Conservation (phyloP, 64 coral and sea anemone genomes). For the Montipora efflorescens region DNA sequence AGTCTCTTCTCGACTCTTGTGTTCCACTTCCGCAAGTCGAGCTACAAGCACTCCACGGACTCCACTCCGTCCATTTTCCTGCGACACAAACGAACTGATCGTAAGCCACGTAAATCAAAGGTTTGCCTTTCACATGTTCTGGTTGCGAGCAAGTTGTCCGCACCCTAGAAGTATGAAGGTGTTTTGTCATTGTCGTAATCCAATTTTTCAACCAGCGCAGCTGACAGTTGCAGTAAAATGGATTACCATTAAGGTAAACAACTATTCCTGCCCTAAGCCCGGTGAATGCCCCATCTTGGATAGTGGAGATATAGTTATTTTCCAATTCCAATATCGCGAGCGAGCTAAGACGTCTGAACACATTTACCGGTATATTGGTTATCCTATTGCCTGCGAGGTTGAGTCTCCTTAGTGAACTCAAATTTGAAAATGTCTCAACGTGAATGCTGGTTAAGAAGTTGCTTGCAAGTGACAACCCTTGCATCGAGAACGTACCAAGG, state of each 20-base stretch:
- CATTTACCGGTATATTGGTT: conserved; percentile 24
- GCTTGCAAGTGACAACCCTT: conserved; percentile 75
- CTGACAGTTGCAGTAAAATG: conserved; percentile 90
- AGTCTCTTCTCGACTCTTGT: conserved; percentile 53
- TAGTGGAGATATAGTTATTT: conserved; percentile 72
- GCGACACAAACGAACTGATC: conserved; percentile 61
- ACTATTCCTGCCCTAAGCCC: conserved; percentile 52
- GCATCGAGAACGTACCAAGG: conserved; percentile 60
- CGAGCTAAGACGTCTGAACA: conserved; percentile 51
- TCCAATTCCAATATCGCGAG: conserved; percentile 68
- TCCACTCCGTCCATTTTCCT: conserved; percentile 78
- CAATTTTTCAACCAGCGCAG: conserved; percentile 91
- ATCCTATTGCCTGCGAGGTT: conserved; percentile 71
- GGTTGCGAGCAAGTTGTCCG: conserved; percentile 61
- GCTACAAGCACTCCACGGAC: conserved; percentile 59
- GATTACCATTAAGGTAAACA: conserved; percentile 63
- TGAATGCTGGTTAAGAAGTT: conserved; percentile 70
- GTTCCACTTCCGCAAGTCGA: conserved; percentile 68
- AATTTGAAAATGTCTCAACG: conserved; percentile 35
- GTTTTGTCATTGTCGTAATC: conserved; percentile 34
- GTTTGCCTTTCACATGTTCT: conserved; percentile 45
- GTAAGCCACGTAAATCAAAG: conserved; percentile 47
- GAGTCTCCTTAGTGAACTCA: conserved; percentile 44
- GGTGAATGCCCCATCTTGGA: conserved; percentile 45
- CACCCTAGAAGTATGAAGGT: conserved; percentile 59